Evolutionary conservation across 2,797 vertebrate species (phyloP).

Genomic region (Heteromormyrus szaboi): DNA sequence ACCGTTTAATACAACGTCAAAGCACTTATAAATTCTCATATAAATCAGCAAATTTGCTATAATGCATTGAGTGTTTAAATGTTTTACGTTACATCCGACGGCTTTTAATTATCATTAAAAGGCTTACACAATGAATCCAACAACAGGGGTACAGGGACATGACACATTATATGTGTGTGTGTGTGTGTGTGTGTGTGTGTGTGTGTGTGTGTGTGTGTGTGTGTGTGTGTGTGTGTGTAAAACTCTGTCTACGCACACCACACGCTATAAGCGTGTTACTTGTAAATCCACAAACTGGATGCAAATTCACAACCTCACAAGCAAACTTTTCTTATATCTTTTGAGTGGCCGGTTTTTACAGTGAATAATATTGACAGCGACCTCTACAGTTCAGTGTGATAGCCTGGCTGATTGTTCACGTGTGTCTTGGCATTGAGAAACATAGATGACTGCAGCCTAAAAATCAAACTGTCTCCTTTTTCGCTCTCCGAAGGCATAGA

Average conservation of each 20-base stretch:
- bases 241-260: background rate
- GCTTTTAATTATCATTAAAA: background rate
- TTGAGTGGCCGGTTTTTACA: background rate
- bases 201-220: background rate
- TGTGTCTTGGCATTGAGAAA: background rate
- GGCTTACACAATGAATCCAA: background rate
- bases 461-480: constrained; percentile 10
- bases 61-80: background rate
- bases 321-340: background rate
- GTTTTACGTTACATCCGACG: background rate
- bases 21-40: background rate
- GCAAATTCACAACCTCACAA: background rate
- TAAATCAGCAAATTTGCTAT: background rate
- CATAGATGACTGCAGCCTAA: background rate
- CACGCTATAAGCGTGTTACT: background rate
- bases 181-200: background rate
- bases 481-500: background rate
- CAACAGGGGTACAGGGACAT: background rate
- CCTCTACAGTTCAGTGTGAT: constrained; percentile 10
- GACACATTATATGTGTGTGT: too few species aligned
- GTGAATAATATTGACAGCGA: background rate
- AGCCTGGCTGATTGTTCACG: background rate
- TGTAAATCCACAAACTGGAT: background rate
- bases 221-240: background rate
- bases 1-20: background rate